Evolutionary conservation across 2,113 vertebrate genomes (phyloP).

Genomic region (Murina feae): DNA sequence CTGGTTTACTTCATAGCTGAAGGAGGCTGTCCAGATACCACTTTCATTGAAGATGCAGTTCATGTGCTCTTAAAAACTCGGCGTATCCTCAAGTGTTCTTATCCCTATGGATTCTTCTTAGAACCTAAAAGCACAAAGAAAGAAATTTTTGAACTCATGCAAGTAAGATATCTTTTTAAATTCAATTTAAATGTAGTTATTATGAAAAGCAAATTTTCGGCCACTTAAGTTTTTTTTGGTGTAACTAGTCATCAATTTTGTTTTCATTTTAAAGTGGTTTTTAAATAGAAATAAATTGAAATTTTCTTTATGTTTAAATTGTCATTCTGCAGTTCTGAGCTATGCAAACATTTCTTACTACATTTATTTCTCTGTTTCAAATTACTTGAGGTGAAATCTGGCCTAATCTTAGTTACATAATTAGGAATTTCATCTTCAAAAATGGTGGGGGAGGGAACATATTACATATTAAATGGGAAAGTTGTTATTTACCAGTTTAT

Average conservation of each 20-base stretch:
- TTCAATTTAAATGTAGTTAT: constrained; percentile 18
- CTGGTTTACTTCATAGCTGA: constrained; percentile 85
- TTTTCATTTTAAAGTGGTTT: constrained; percentile 36
- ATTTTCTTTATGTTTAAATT: constrained; percentile 36
- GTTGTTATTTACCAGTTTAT: constrained; percentile 10
- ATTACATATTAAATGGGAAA: constrained; percentile 1
- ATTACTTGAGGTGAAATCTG: background rate
- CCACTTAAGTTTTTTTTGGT: background rate
- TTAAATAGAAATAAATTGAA: constrained; percentile 26
- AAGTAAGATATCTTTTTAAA: constrained; percentile 82
- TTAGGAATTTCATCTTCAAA: constrained; percentile 8
- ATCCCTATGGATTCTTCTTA: constrained; percentile 98
- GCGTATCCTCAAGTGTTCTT: constrained; percentile 99
- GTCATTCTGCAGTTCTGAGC: background rate
- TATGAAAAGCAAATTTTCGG: constrained; percentile 16
- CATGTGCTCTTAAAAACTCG: constrained; percentile 97
- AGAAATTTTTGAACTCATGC: constrained; percentile 99
- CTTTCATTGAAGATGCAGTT: constrained; percentile 98
- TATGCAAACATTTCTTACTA: background rate
- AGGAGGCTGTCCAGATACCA: constrained; percentile 95
- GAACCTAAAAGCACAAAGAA: constrained; percentile 99
- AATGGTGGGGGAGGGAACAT: background rate
- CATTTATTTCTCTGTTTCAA: constrained; percentile 34
- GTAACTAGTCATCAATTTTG: constrained; percentile 27
- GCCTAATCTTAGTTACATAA: background rate